Evolutionary conservation across 2,888 invertebrate genomes (phyloP), one percentile per base, ranked within the genome.

Genomic region (Amitus sp.): DNA sequence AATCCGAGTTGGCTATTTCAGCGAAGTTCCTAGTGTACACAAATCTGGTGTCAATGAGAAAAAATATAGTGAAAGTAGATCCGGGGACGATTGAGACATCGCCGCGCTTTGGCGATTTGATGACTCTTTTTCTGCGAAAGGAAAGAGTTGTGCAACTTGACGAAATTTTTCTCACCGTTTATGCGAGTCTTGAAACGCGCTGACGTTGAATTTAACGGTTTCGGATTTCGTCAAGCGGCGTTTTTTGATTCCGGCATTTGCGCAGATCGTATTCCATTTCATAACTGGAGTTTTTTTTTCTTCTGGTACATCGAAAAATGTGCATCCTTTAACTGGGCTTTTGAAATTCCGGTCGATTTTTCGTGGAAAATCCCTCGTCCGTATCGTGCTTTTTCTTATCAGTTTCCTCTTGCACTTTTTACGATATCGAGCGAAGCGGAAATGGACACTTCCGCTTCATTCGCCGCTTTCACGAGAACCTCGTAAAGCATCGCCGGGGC

Each of bases 381-480:
- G 30, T 30, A 58, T 54, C 50, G 51, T 54, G 40, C 53, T 47
- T 45, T 39, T 42, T 42, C 46, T 63, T 63, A 63, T 63, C 63
- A 39, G 42, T 69, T 66, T 73, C 73, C 71, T 73, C 51, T 48
- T 47, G 48, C 60, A 52, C 51, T 62, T 65, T 69, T 70, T 67
- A 59, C 43, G 49, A 34, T 55, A 37, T 39, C 42, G 48, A 49
- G 9, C 34, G 13, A 47, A 46, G 30, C 72, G 74, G 75, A 74
- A 75, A 65, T 68, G 66, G 66, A 52, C 67, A 66, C 71, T 75
- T 74, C 72, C 74, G 71, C 52, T 65, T 50, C 58, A 47, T 61
- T 63, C 42, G 45, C 28, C 28, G 49, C 18, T 48, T 15, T 2
- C 39, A 17, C 18, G 17, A 39, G 18, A 13, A 2, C 15, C 20